Evolutionary conservation across 2,113 vertebrate species (phyloP).

Genomic region (sheep (Ovis aries)): ARS-UI_Ramb_v3.0 NC_056080.1:31214501-31215000

Average conservation of each 20-base stretch:
- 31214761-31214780: conserved; percentile 15
- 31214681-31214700: background rate
- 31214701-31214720: background rate
- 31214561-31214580: background rate
- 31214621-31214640: background rate
- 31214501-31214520: background rate
- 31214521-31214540: background rate
- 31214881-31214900: background rate
- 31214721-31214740: conserved; percentile 1
- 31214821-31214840: background rate
- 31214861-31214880: background rate
- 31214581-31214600: background rate
- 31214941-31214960: background rate
- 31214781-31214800: background rate
- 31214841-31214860: conserved; percentile 34
- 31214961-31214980: background rate
- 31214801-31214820: conserved; percentile 31
- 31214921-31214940: background rate
- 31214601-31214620: background rate
- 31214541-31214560: background rate
- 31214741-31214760: background rate
- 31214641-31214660: background rate
- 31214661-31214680: background rate
- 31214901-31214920: background rate
- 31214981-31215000: background rate